Evolutionary conservation across 2,888 invertebrate species (phyloP).

Genomic region (Bombyx huttoni): DNA sequence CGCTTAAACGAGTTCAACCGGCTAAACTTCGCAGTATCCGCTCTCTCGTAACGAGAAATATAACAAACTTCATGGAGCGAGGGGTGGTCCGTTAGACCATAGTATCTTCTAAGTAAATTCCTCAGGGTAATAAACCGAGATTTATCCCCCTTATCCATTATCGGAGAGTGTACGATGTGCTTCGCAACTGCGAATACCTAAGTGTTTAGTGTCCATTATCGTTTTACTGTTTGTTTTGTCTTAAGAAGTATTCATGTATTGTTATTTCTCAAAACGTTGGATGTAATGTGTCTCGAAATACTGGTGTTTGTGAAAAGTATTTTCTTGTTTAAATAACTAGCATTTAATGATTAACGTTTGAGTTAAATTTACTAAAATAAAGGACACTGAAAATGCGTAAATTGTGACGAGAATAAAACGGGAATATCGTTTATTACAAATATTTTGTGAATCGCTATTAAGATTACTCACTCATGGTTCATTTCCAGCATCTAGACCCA

Average conservation of each 20-base stretch:
- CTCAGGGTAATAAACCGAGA: slow-evolving; percentile 9
- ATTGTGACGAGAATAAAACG: neutral
- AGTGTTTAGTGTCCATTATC: neutral
- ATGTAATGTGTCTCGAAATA: neutral
- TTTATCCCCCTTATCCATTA: slow-evolving; percentile 9
- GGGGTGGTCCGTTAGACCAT: slow-evolving; percentile 21
- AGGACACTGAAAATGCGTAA: neutral
- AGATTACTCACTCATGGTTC: neutral
- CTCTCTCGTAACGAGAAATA: slow-evolving; percentile 37
- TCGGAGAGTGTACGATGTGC: neutral
- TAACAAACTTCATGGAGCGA: slow-evolving; percentile 18
- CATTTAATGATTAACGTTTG: no score
- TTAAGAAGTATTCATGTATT: neutral
- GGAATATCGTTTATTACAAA: slow-evolving; percentile 1
- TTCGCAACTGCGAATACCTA: neutral
- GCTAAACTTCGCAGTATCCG: slow-evolving; percentile 37
- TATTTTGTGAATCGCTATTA: neutral
- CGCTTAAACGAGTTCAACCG: slow-evolving; percentile 41
- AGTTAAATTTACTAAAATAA: no score
- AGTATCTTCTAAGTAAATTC: slow-evolving; percentile 15
- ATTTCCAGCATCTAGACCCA: neutral
- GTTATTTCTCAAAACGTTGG: neutral
- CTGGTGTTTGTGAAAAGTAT: neutral
- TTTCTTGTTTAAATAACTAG: neutral
- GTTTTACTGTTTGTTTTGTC: neutral